phyloP scores from a whole-genome alignment of 2,113 vertebrate genomes.

The Ctenodactylus gundi region DNA sequence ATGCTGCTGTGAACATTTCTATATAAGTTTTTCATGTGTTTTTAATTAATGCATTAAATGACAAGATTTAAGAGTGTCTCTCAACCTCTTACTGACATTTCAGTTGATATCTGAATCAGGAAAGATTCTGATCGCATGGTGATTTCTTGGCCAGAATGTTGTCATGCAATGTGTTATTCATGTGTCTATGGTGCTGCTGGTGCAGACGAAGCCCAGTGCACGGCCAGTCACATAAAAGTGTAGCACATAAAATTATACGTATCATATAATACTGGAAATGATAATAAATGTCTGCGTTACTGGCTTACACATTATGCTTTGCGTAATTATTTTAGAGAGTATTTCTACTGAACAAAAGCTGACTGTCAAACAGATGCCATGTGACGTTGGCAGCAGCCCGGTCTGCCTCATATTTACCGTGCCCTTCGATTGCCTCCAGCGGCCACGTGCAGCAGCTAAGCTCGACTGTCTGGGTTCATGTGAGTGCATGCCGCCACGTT shows the following conservation, averaged over 20 bases:
- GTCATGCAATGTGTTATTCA: too few species aligned
- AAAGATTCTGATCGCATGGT: too few species aligned
- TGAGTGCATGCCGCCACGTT: not conserved
- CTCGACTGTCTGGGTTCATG: fast-evolving
- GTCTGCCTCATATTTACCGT: fast-evolving
- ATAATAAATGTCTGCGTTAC: not conserved
- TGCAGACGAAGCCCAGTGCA: too few species aligned
- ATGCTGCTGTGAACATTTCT: not conserved
- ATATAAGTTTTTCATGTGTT: not conserved
- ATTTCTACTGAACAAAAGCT: not conserved
- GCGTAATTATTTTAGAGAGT: not conserved
- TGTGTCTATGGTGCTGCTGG: too few species aligned
- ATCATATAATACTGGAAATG: too few species aligned
- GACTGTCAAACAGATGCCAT: too few species aligned
- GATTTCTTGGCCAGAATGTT: fast-evolving
- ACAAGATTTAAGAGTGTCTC: not conserved
- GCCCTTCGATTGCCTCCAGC: not conserved
- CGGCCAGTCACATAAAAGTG: not conserved
- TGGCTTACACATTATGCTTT: not conserved
- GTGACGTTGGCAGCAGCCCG: not conserved
- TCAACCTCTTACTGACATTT: not conserved
- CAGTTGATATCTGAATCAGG: fast-evolving
- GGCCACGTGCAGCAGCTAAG: too few species aligned
- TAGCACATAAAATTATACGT: fast-evolving
- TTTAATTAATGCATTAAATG: not conserved